These are phyloP conservation scores for Clupea harengus DNA, from an alignment of 2,113 vertebrate species.

Conservation along the genomic window DNA sequence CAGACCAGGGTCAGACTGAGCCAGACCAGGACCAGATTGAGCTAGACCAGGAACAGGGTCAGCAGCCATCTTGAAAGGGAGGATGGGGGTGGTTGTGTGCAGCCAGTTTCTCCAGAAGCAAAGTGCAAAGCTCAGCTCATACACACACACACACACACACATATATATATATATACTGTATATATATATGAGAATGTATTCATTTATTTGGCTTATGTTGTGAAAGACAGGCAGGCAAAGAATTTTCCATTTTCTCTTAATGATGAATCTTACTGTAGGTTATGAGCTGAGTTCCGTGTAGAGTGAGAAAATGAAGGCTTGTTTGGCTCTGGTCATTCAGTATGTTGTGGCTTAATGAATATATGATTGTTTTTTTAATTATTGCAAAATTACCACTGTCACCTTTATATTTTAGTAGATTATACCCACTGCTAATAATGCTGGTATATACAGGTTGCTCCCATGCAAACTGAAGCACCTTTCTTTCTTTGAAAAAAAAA, in stretches of 20 bases:
- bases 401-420: conserved; percentile 3
- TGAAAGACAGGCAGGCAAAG: neutral
- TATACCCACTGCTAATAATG: conserved; percentile 1
- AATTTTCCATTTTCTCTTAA: neutral
- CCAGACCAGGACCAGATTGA: neutral
- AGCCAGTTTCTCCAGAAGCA: conserved; percentile 4
- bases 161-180: neutral
- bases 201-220: neutral
- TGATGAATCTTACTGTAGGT: neutral
- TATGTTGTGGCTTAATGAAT: neutral
- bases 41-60: neutral
- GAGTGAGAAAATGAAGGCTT: neutral
- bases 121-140: neutral
- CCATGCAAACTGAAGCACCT: conserved; percentile 15
- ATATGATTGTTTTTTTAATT: neutral
- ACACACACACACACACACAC: too few relatives aligned
- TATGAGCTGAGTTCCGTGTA: neutral
- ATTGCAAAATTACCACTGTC: conserved; percentile 13
- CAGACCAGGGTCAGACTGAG: neutral
- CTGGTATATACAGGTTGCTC: neutral
- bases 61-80: neutral
- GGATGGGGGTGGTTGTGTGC: neutral
- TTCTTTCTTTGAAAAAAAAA: neutral
- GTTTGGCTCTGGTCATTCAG: neutral
- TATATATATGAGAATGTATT: neutral